Base-by-base conservation (phyloP, 2,113 vertebrate genomes). In the Crotalus horridus region DNA sequence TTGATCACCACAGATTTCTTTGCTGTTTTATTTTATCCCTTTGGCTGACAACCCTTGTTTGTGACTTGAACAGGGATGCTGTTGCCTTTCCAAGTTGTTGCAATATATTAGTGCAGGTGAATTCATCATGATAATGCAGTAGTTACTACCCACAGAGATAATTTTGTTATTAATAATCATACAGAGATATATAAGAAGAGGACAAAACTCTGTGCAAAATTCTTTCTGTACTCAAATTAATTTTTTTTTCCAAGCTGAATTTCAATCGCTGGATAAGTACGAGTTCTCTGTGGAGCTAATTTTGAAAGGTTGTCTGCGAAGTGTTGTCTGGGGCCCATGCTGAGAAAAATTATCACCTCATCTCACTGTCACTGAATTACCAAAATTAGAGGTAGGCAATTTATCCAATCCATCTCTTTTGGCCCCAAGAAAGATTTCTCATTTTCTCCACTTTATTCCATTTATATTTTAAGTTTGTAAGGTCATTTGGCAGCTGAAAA, bases 221-320 rank as follows among this genome's bases (percentile, higher is more conserved):
- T 39, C 6, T 20, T 91, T 88, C 43, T 55, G 2, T 51, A 46
- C 53, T 94, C 1, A 4, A 54, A 59, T 56, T 5, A 29, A 89
- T n/a, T 15, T 58, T 96, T 74, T 96, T 96, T 74, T 74, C 54
- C 93, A 92, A 23, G 2, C 0, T 58, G 1, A 92, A 54, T 94
- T 90, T 95, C 53, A 92, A 94, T 95, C 89, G 89, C 94, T 94
- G 90, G 43, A 94, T 90, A 93, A 93, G 94, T 59, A 64, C 26
- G 81, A 92, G 92, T 29, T 94, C 89, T 88, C 95, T 89, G 2
- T 64, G 21, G 53, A 91, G 93, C 94, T 95, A 95, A 96, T 94
- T 95, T 96, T 94, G 93, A 96, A 95, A 92, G 10, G 3, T 74
- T 93, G 94, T 93, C 87, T 93, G 88, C 69, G 93, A 92, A 95